These are phyloP conservation scores for Montipora foliosa DNA, from an alignment of 64 coral and sea anemone species.

Conservation along the genomic window DNA sequence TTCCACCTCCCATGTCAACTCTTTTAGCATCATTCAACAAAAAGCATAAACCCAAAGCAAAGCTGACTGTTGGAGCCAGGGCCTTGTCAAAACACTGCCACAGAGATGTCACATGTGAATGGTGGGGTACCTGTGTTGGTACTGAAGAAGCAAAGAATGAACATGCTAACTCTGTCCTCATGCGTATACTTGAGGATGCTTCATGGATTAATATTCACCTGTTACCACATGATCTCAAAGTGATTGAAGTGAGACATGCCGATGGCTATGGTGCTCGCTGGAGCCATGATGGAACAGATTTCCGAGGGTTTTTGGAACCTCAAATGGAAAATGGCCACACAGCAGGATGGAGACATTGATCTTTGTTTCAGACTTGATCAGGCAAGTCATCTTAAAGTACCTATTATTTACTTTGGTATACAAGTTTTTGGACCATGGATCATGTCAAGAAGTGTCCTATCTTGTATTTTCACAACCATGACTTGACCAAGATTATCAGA, in stretches of 20 bases:
- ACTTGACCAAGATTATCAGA: too few species aligned
- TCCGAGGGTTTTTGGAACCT: constrained; percentile 94
- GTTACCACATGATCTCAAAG: constrained; percentile 80
- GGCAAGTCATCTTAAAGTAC: background rate
- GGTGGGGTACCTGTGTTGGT: constrained; percentile 87
- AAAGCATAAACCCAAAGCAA: constrained; percentile 74
- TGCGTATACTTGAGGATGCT: constrained; percentile 69
- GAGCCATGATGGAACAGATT: constrained; percentile 76
- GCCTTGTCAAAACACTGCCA: constrained; percentile 94
- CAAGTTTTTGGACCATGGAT: too few species aligned
- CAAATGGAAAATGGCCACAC: constrained; percentile 93
- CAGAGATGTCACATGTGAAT: constrained; percentile 69
- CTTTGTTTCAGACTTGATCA: background rate
- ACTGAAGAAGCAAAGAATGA: constrained; percentile 85
- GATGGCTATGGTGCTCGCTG: constrained; percentile 90
- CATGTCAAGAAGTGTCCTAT: too few species aligned
- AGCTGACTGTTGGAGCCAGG: constrained; percentile 83
- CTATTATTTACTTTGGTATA: too few species aligned
- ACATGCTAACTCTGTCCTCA: constrained; percentile 53
- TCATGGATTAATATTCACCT: constrained; percentile 95
- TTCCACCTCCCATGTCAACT: constrained; percentile 59
- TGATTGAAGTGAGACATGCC: constrained; percentile 83
- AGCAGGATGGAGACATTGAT: constrained; percentile 85
- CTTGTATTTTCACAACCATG: too few species aligned
- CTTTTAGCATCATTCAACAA: constrained; percentile 74